Evolutionary conservation across 2,888 invertebrate genomes (phyloP), one percentile per base, ranked within the genome.

Genomic region (Branchinecta sandiegonensis): DNA sequence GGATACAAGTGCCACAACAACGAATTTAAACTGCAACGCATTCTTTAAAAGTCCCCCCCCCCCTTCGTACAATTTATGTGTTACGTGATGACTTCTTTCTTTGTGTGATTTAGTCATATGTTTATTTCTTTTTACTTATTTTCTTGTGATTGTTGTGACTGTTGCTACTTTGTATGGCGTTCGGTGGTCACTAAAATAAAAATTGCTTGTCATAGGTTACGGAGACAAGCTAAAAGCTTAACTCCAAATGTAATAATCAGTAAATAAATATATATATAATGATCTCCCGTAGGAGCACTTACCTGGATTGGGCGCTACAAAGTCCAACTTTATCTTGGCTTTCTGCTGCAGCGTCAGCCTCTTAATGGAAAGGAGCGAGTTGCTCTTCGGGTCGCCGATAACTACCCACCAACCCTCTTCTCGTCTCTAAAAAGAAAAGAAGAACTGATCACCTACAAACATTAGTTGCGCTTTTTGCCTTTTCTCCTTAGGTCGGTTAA

Each of bases 341-440:
- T 86, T 91, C 76, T 95, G 91, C 71, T 93, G 95, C 13, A 99
- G 82, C 0, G 95, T 94, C 46, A 99, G 83, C 50, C 99, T 84
- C 79, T 99, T 99, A 78, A 99, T 99, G 11, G 96, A 96, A 9
- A 97, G 83, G 65, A 99, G 81, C 0, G 94, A 91, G 81, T 99
- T 99, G 47, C 85, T 84, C 77, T 91, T 91, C 0, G 94, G 91
- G 77, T 97, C 96, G 0, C 99, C 99, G 73, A 99, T 91, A 11
- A 99, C 96, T 56, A 99, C 92, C 99, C 99, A 99, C 84, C 84
- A 85, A 67, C 83, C 83, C 75, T 83, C 83, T 73, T 83, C 83
- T 71, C 82, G 80, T 76, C 81, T 80, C 78, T 82, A 74, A 37
- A 73, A 70, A 65, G 70, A 71, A 70, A 65, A 48, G 68, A 72